Base-by-base conservation (phyloP, 2,888 invertebrate genomes). In the Xestoiulus laeticollis region DNA sequence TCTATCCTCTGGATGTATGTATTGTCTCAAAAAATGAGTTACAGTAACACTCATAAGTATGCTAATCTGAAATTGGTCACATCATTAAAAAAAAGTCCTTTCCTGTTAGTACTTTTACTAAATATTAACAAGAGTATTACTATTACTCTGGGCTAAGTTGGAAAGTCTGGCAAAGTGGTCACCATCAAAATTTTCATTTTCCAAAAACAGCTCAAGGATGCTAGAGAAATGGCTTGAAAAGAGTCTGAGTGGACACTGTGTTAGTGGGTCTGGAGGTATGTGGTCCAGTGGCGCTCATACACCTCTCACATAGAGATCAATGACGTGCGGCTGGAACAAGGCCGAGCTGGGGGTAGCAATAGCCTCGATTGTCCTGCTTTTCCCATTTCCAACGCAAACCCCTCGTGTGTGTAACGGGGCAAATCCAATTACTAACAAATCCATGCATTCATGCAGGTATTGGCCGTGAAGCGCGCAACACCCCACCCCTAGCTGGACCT, bases 341-440 rank as follows among this genome's bases (percentile, higher is more conserved):
- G 87, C 30, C 82, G 84, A 87, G 48, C 43, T 83, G 44, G 38
- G 78, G 85, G 86, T 43, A 85, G 88, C 86, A 88, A 88, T 88
- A 88, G 88, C 88, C 88, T 86, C 86, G 32, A 48, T 88, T 88
- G 88, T 68, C 88, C 88, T 84, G 85, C 87, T 85, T 87, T 87
- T 87, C 44, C 53, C 87, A 84, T 82, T 44, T 84, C 33, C 30
- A 78, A 78, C 78, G 78, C 78, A 83, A 53, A 30, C 43, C 10
- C 44, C 33, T 44, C 82, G 68, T 82, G 82, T 82, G 82, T 86
- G 86, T 86, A 59, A 53, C 82, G 33, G 68, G 33, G 68, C 82
- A 78, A 87, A 87, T 78, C 33, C 59, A 78, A 32, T 38, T 78
- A 32, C 32, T 10, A 87, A 78, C 32, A 26, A 68, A 59, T 78